Conservation (phyloP, 2,797 vertebrate species). For the Notolabrus celidotus region DNA sequence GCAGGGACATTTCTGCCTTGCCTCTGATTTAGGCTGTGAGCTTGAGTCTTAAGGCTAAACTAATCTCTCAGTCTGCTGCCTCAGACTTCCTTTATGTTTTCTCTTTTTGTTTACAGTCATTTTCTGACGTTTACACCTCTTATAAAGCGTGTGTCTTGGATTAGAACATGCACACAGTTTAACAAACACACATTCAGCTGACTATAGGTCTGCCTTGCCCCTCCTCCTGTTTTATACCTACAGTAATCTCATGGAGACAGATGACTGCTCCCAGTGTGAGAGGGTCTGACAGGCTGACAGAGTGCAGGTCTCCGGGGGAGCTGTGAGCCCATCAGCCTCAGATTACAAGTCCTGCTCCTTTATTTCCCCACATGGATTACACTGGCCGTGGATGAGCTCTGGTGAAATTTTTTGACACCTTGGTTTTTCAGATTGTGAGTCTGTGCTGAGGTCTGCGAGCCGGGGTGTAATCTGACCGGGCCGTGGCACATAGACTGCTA, state of each 20-base stretch:
- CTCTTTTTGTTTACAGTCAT: too few species aligned
- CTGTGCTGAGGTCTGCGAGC: slow-evolving; percentile 12
- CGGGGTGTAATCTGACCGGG: slow-evolving; percentile 24
- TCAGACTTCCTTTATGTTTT: too few species aligned
- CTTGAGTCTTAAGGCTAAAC: too few species aligned
- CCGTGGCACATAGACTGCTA: slow-evolving; percentile 13
- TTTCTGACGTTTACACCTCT: slow-evolving; percentile 4
- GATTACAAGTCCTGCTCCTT: slow-evolving; percentile 40
- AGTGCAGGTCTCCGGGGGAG: slow-evolving; percentile 23
- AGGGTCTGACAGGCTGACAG: background rate
- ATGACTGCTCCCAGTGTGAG: slow-evolving; percentile 16
- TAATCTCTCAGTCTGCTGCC: too few species aligned
- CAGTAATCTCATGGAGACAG: slow-evolving; percentile 33
- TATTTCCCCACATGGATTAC: slow-evolving; percentile 17
- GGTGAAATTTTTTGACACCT: slow-evolving; percentile 36
- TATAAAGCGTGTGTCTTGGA: slow-evolving; percentile 3
- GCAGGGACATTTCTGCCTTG: too few species aligned
- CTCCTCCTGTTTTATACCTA: background rate
- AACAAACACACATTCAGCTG: slow-evolving; percentile 10
- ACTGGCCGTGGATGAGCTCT: background rate
- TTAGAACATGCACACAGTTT: background rate
- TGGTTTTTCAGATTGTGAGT: slow-evolving; percentile 31
- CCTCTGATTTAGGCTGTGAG: too few species aligned
- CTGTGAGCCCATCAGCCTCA: slow-evolving; percentile 23
- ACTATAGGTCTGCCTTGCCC: slow-evolving; percentile 2